A percentile compares a stretch with the other conserved stretches of the same genome.
Evolutionary conservation across 2,888 invertebrate species (phyloP).

Genomic region (Eubasilissa splendida): DNA sequence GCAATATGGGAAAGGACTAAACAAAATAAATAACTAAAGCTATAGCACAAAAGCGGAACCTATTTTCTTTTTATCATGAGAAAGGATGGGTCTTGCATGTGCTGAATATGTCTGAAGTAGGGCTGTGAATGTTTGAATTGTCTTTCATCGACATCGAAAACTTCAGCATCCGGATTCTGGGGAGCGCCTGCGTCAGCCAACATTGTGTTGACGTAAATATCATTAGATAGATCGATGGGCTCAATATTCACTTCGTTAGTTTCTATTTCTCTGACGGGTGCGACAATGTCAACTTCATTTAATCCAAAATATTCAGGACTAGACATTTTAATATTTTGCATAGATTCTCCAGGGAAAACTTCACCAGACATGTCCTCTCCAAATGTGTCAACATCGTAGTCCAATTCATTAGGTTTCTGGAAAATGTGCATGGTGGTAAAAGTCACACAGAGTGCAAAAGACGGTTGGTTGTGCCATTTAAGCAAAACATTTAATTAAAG

Average conservation of each 20-base stretch:
- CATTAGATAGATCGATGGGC: slow-evolving; percentile 66
- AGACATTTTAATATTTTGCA: slow-evolving; percentile 11
- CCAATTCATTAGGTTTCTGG: slow-evolving; percentile 48
- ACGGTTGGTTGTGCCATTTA: slow-evolving; percentile 20
- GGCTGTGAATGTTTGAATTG: background rate
- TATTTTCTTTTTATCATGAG: slow-evolving; percentile 11
- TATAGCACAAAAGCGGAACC: background rate
- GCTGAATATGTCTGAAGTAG: background rate
- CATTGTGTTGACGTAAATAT: slow-evolving; percentile 65
- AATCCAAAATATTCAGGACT: slow-evolving; percentile 60
- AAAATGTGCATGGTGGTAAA: slow-evolving; percentile 57
- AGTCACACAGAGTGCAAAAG: slow-evolving; percentile 52
- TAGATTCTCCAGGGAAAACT: slow-evolving; percentile 33
- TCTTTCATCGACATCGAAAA: slow-evolving; percentile 55
- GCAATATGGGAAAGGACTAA: slow-evolving; percentile 43
- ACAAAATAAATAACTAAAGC: slow-evolving; percentile 44
- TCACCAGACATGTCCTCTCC: slow-evolving; percentile 41
- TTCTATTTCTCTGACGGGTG: slow-evolving; percentile 47
- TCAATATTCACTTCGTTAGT: slow-evolving; percentile 58
- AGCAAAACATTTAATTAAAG: background rate
- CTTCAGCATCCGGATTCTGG: slow-evolving; percentile 65
- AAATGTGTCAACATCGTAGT: slow-evolving; percentile 43
- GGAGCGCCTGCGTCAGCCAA: slow-evolving; percentile 63
- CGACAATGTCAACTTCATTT: slow-evolving; percentile 61
- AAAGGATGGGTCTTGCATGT: background rate